Base-by-base conservation (phyloP, 2,888 invertebrate genomes). In the Pristionchus mayeri region DNA sequence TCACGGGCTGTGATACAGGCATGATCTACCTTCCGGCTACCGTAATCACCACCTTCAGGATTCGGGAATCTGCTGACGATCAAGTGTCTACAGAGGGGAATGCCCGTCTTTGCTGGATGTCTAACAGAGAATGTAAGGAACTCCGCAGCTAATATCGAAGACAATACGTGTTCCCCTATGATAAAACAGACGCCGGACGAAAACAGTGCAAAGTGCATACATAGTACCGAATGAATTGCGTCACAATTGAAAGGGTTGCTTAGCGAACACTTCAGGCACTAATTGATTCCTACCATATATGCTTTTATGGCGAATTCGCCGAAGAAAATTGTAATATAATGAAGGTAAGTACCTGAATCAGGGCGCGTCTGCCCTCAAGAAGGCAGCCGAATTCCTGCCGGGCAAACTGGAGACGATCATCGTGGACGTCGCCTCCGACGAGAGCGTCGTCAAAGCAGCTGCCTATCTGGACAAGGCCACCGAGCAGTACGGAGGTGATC, bases 101-200 rank as follows among this genome's bases (percentile, higher is more conserved):
- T 91, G 89, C 87, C 89, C 4, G 91, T 91, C 2, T 91, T 91
- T 85, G 90, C 91, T 18, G 90, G 89, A 21, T 91, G 91, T 79
- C 63, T 90, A 27, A 90, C 90, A 16, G 81, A 89, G 82, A 82
- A 88, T 86, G 89, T 87, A 40, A 16, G 78, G 1, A n/a, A 44
- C 18, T 21, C 18, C 18, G 18, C 24, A 16, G 37, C 24, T 24
- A 24, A 37, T 48, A 48, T n/a, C n/a, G n/a, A n/a, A n/a, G n/a
- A n/a, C n/a, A n/a, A n/a, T n/a, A n/a, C n/a, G n/a, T n/a, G 27
- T 71, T 11, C 37, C 24, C 24, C 24, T 16, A 27, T 75, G 44
- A 44, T 75, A 44, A 40, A n/a, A 44, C 11, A 44, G 27, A 13
- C 44, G 44, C 1, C 6, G 18, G 27, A 44, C 75, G 75, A 44